Evolutionary conservation across 2,888 invertebrate species (phyloP).

Genomic region (Osedax fenrisi): DNA sequence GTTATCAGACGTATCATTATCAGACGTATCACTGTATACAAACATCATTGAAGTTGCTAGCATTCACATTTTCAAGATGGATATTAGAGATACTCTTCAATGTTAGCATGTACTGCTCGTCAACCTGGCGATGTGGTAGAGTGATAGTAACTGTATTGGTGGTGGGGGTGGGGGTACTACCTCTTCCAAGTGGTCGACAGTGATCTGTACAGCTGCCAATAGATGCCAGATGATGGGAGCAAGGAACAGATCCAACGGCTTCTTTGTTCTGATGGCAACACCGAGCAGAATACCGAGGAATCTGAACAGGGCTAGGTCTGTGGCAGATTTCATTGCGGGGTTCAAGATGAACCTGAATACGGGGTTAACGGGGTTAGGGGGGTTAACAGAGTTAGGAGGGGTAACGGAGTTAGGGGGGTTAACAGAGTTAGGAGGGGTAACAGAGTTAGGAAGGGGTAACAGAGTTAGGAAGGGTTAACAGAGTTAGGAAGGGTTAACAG

Average conservation of each 20-base stretch:
- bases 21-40: too few species aligned
- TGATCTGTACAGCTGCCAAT: constrained; percentile 56
- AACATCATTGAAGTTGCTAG: constrained; percentile 57
- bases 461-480: too few species aligned
- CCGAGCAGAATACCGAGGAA: constrained; percentile 60
- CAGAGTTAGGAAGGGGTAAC: too few species aligned
- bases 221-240: constrained; percentile 59
- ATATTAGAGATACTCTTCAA: constrained; percentile 57
- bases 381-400: too few species aligned
- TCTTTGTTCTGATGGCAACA: constrained; percentile 60
- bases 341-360: constrained; percentile 55
- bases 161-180: too few species aligned
- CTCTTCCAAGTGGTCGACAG: constrained; percentile 58
- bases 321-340: constrained; percentile 54
- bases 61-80: constrained; percentile 56
- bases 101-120: constrained; percentile 56
- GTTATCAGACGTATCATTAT: too few species aligned
- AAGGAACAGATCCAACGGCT: constrained; percentile 58
- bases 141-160: background rate
- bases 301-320: constrained; percentile 57
- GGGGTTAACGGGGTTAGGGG: background rate
- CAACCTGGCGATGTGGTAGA: constrained; percentile 49
- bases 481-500: too few species aligned
- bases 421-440: too few species aligned
- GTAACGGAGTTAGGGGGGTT: too few species aligned